These are phyloP conservation scores for Aphidius gifuensis DNA, from an alignment of 1,140 invertebrate species.

Conservation along the genomic window DNA sequence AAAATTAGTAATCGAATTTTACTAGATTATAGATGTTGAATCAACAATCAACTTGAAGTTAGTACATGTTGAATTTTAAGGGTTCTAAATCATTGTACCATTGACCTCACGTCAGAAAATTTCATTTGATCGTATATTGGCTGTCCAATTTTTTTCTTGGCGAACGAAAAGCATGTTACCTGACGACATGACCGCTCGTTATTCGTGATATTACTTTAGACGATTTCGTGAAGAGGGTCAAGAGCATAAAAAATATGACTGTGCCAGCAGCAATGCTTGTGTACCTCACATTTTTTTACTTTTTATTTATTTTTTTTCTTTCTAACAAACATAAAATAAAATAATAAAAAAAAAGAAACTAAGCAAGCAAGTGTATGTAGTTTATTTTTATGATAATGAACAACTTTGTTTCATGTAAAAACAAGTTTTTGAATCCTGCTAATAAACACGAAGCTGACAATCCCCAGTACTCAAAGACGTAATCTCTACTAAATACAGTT, in stretches of 20 bases:
- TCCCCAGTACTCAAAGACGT: constrained; percentile 35
- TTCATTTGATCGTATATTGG: constrained; percentile 17
- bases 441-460: constrained; percentile 31
- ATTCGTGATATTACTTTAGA: constrained; percentile 23
- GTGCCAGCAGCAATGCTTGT: neutral
- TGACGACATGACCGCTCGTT: constrained; percentile 20
- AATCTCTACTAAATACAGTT: constrained; percentile 44
- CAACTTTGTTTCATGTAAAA: no score
- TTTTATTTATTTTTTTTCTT: neutral
- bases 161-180: constrained; percentile 1
- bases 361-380: neutral
- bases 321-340: no score
- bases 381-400: neutral
- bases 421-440: no score
- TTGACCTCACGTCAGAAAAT: constrained; percentile 27
- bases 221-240: constrained; percentile 22
- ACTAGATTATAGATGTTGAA: no score
- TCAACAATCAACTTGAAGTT: no score
- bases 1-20: neutral
- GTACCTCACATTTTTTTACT: neutral
- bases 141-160: neutral
- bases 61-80: neutral
- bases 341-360: neutral
- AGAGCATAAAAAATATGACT: constrained; percentile 21
- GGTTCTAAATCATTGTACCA: constrained; percentile 14